Conservation (phyloP, 2,797 vertebrate genomes). For the Buceros bicornis region DNA sequence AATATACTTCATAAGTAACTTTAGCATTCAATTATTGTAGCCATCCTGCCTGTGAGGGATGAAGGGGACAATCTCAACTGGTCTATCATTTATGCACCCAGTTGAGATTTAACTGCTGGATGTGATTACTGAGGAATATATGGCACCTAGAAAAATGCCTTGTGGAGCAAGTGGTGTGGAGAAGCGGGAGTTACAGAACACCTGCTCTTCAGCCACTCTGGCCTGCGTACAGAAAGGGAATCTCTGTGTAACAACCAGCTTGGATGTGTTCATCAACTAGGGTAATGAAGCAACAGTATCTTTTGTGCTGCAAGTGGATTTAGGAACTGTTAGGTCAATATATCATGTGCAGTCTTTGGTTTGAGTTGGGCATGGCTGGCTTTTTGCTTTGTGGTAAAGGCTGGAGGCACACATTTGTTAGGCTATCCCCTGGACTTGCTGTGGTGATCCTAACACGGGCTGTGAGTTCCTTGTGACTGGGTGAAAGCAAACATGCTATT, state of each 20-base stretch:
- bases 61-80: background rate
- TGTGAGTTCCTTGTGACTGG: background rate
- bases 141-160: background rate
- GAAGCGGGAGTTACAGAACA: background rate
- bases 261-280: background rate
- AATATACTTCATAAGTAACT: background rate
- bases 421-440: background rate
- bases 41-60: background rate
- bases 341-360: background rate
- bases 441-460: background rate
- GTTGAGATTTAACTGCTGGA: background rate
- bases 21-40: background rate
- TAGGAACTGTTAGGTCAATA: background rate
- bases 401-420: background rate
- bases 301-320: background rate
- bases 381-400: background rate
- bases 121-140: background rate
- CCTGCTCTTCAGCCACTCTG: background rate
- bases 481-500: rapidly evolving
- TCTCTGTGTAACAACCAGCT: rapidly evolving
- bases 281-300: background rate
- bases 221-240: background rate
- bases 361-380: background rate
- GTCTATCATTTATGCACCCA: background rate
- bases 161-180: background rate